These are phyloP conservation scores for Thera britannica DNA, from an alignment of 2,888 invertebrate genomes.

Conservation along the genomic window DNA sequence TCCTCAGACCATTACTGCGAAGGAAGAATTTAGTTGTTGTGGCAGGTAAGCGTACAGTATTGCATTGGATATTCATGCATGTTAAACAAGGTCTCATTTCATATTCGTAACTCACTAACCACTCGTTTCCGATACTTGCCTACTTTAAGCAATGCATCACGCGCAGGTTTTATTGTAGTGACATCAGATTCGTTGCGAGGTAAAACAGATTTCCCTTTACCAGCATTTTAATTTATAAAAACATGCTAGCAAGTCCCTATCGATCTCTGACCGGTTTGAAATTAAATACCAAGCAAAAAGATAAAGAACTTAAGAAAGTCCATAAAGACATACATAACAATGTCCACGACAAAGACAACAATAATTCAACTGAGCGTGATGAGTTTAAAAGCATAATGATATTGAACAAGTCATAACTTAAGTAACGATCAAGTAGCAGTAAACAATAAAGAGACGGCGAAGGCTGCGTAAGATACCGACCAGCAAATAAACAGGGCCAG, in stretches of 20 bases:
- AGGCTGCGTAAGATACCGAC: constrained; percentile 14
- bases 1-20: constrained; percentile 92
- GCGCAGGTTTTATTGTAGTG: constrained; percentile 4
- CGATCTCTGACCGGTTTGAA: constrained; percentile 19
- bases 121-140: constrained; percentile 6
- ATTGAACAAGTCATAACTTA: too few species aligned
- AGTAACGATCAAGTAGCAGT: neutral
- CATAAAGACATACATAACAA: neutral
- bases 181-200: neutral
- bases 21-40: constrained; percentile 78
- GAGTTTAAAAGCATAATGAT: neutral
- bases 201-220: neutral
- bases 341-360: neutral
- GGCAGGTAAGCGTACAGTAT: constrained; percentile 59
- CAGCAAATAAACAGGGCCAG: constrained; percentile 42
- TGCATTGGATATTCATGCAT: constrained; percentile 34
- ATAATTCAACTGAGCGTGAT: neutral
- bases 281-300: constrained; percentile 6
- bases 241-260: neutral
- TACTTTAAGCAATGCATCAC: constrained; percentile 7
- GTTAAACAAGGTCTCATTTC: constrained; percentile 13
- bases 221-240: neutral
- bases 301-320: neutral
- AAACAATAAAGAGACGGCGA: neutral
- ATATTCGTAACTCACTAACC: constrained; percentile 1